Base-by-base conservation (phyloP, 30 jellyfish, hydroid and myxozoan species). In the Hydractinia symbiolongicarpus region DNA sequence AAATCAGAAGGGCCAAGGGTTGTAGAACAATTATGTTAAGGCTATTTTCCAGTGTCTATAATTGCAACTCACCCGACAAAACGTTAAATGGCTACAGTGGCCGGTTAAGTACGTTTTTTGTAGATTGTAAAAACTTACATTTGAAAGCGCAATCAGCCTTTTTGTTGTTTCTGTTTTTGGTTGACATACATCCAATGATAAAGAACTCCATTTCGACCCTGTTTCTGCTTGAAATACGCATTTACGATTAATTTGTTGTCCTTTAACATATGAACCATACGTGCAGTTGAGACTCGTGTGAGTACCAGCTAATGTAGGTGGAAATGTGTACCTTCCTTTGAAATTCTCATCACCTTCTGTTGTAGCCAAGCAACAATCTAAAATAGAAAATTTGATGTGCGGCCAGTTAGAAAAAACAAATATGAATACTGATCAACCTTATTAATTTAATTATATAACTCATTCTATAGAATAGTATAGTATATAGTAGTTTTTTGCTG, bases 261-360 rank as follows among this genome's bases (percentile, higher is more conserved):
- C 16, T 8, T 44, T 7, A 7, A 6, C 17, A 44, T 64, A 44
- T 13, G 74, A 7, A 64, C 74, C 74, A 4, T 64, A 64, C 16
- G 19, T 7, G 74, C 74, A 64, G 74, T 64, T 51, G 52, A 64
- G 40, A n/a, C 52, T 6, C 19, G 40, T 13, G 17, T n/a, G 16
- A 8, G 74, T n/a, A 64, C 40, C 40, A 13, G 40, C 74, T 7
- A 64, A 64, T 9, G 74, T 64, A 9, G 40, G 52, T 6, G 40
- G 8, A 64, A 64, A 64, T 6, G 19, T 51, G 40, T 64, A 64
- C 40, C 4, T 64, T 64, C 74, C 74, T 64, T 64, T 64, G 40
- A 64, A 64, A 64, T 64, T 64, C 17, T 64, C 74, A 51, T 64
- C 74, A 13, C 74, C 74, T 64, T 64, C 74, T 6, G 17, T 64